Conservation (phyloP, 2,797 vertebrate species). For the Alauda arvensis region DNA sequence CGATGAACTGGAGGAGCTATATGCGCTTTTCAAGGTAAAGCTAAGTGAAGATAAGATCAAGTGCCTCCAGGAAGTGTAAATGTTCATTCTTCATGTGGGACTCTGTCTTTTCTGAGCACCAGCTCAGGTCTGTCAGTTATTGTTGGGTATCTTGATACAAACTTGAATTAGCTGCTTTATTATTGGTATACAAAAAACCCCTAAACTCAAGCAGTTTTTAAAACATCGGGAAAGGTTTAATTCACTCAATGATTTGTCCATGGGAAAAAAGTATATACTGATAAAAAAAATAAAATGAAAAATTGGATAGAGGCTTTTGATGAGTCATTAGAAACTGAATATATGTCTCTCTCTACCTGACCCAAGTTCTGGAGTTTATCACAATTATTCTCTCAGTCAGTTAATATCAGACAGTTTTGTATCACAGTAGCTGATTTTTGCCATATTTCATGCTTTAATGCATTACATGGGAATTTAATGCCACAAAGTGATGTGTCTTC, state of each 20-base stretch:
- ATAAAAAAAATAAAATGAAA: neutral
- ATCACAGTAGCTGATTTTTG: neutral
- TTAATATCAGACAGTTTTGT: neutral
- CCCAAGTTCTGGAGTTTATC: neutral
- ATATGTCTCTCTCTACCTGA: neutral
- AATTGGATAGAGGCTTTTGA: neutral
- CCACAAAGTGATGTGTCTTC: neutral
- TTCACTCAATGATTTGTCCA: neutral
- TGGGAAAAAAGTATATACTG: neutral
- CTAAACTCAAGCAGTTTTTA: neutral
- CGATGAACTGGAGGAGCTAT: slow-evolving; percentile 93
- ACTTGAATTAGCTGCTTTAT: neutral
- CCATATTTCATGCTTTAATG: neutral
- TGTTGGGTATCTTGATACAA: neutral
- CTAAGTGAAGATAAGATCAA: neutral
- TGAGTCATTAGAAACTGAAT: neutral
- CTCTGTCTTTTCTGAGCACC: neutral
- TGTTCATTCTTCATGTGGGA: neutral
- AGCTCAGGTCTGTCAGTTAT: neutral
- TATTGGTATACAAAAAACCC: neutral
- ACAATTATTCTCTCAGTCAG: neutral
- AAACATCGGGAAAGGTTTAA: neutral
- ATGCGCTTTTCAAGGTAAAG: slow-evolving; percentile 93
- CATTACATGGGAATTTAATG: neutral
- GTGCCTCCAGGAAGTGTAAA: neutral